These are phyloP conservation scores for Synanceia verrucosa DNA, from an alignment of 2,797 vertebrate species.

Conservation along the genomic window DNA sequence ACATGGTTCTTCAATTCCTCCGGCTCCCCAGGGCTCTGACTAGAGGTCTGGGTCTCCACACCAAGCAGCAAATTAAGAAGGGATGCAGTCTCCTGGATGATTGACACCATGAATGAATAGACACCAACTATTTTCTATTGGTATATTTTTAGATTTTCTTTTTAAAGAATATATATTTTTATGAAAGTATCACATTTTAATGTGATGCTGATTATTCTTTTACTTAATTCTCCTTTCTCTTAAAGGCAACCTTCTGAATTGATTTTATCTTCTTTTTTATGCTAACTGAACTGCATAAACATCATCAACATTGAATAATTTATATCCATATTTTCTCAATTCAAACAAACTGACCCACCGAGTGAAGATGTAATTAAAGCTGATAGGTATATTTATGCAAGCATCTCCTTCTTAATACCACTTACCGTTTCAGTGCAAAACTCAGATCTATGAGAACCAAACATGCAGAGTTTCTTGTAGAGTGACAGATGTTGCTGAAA, in stretches of 20 bases:
- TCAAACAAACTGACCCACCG: background rate
- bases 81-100: slow-evolving; percentile 60
- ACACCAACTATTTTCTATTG: background rate
- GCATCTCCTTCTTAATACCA: background rate
- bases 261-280: background rate
- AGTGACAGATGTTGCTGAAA: slow-evolving; percentile 79
- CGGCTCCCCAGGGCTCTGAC: slow-evolving; percentile 63
- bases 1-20: slow-evolving; percentile 85
- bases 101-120: background rate
- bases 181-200: background rate
- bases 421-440: slow-evolving; percentile 7
- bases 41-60: slow-evolving; percentile 77
- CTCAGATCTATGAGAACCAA: background rate
- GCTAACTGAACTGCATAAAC: background rate
- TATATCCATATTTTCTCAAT: background rate
- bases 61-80: slow-evolving; percentile 70
- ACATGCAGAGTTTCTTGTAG: slow-evolving; percentile 29
- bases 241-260: too few species aligned
- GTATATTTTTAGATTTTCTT: background rate
- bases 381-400: background rate
- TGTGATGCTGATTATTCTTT: background rate
- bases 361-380: background rate
- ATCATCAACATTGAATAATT: background rate
- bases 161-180: background rate
- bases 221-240: background rate